Evolutionary conservation across 2,113 vertebrate species (phyloP).

Genomic region (Erinaceus europaeus): DNA sequence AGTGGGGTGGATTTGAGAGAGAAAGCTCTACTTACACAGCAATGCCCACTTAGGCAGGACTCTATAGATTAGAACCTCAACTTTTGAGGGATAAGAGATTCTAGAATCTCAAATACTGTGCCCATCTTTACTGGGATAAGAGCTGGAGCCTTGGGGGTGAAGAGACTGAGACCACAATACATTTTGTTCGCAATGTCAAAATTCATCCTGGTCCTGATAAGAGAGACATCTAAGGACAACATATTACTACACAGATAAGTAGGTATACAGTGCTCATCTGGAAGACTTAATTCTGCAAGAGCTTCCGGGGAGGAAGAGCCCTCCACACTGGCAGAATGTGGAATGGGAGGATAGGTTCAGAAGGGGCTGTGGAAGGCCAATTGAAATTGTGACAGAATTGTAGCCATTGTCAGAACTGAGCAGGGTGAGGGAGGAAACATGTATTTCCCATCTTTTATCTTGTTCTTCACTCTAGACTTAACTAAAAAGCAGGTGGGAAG

Average conservation of each 20-base stretch:
- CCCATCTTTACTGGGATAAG: neutral
- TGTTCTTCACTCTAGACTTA: neutral
- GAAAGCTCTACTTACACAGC: neutral
- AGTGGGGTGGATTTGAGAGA: neutral
- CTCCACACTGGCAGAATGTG: neutral
- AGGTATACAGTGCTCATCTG: neutral
- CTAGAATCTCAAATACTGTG: neutral
- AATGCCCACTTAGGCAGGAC: neutral
- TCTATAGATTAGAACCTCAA: neutral
- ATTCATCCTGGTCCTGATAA: neutral
- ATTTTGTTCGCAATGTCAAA: neutral
- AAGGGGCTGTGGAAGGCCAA: neutral
- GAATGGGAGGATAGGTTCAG: neutral
- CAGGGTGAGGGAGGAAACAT: neutral
- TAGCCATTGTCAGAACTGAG: neutral
- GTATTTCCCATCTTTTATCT: neutral
- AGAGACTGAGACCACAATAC: neutral
- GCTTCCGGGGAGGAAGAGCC: neutral
- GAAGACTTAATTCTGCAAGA: neutral
- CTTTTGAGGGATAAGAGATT: neutral
- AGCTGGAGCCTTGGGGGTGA: neutral
- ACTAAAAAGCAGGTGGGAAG: neutral
- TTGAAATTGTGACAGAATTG: neutral
- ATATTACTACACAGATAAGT: neutral
- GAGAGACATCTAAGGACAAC: neutral